Evolutionary conservation across 2,888 invertebrate genomes (phyloP).

Genomic region (Dyspetes luteomarginatus): DNA sequence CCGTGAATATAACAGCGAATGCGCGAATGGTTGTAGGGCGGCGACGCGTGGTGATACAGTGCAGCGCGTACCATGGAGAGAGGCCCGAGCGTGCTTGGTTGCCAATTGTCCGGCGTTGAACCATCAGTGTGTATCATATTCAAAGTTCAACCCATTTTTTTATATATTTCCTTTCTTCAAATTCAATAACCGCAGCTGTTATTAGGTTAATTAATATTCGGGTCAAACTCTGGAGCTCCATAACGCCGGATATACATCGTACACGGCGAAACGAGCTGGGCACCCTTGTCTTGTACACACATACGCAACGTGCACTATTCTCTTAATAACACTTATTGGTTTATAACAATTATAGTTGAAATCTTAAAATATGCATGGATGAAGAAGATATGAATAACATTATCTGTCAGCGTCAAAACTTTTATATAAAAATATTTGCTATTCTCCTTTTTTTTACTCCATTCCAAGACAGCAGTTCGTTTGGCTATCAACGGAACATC

Average conservation of each 20-base stretch:
- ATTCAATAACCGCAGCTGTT: background rate
- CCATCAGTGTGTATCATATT: slow-evolving; percentile 15
- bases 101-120: background rate
- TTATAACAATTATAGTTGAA: too few relatives aligned
- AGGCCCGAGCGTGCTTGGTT: slow-evolving; percentile 48
- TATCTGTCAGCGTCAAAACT: too few relatives aligned
- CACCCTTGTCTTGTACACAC: too few relatives aligned
- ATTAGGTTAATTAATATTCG: background rate
- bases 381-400: too few relatives aligned
- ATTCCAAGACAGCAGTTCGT: background rate
- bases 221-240: too few relatives aligned
- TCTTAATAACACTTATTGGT: too few relatives aligned
- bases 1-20: background rate
- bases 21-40: background rate
- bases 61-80: slow-evolving; percentile 65
- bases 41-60: background rate
- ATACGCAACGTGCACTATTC: too few relatives aligned
- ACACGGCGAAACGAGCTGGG: too few relatives aligned
- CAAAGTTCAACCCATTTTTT: background rate
- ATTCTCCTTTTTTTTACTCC: background rate
- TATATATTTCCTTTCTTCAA: background rate
- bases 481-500: too few relatives aligned
- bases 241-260: too few relatives aligned
- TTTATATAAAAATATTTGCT: too few relatives aligned
- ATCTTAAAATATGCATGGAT: too few relatives aligned